Evolutionary conservation across 1,140 invertebrate genomes (phyloP).

Genomic region (Drosophila navojoa): DNA sequence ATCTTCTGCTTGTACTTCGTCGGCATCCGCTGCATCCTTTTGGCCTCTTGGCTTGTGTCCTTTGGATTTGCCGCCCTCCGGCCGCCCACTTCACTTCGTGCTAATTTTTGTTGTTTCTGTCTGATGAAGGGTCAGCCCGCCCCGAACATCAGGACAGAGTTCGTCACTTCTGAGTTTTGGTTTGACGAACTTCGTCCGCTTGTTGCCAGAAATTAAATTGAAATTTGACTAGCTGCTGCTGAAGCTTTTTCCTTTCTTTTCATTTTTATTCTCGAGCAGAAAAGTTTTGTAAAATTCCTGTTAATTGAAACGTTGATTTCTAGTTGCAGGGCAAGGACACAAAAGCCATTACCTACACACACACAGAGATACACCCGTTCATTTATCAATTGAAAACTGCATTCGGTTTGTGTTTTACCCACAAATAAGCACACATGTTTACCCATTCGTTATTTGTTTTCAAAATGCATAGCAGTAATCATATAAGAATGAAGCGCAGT

Average conservation of each 20-base stretch:
- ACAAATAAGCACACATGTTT: neutral
- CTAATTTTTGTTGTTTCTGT: constrained; percentile 53
- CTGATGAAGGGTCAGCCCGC: constrained; percentile 30
- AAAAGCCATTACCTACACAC: constrained; percentile 20
- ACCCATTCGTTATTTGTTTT: neutral
- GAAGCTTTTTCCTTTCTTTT: constrained; percentile 13
- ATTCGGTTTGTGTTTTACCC: no score
- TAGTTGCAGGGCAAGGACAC: constrained; percentile 38
- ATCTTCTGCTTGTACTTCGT: constrained; percentile 69
- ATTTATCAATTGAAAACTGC: constrained; percentile 8
- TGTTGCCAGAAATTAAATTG: constrained; percentile 38
- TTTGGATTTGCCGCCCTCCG: neutral
- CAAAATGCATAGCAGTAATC: neutral
- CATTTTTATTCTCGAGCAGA: constrained; percentile 13
- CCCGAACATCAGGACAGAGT: constrained; percentile 40
- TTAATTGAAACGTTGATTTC: constrained; percentile 74
- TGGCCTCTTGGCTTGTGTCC: constrained; percentile 36
- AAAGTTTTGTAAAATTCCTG: constrained; percentile 67
- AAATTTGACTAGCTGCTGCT: constrained; percentile 42
- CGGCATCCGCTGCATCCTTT: constrained; percentile 23
- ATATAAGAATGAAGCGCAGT: no score
- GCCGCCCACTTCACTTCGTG: constrained; percentile 34
- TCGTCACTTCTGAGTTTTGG: constrained; percentile 71
- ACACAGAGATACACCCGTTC: neutral
- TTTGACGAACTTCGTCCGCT: constrained; percentile 66